phyloP scores from a whole-genome alignment of 2,113 vertebrate genomes.

The Pteruthius melanotis region DNA sequence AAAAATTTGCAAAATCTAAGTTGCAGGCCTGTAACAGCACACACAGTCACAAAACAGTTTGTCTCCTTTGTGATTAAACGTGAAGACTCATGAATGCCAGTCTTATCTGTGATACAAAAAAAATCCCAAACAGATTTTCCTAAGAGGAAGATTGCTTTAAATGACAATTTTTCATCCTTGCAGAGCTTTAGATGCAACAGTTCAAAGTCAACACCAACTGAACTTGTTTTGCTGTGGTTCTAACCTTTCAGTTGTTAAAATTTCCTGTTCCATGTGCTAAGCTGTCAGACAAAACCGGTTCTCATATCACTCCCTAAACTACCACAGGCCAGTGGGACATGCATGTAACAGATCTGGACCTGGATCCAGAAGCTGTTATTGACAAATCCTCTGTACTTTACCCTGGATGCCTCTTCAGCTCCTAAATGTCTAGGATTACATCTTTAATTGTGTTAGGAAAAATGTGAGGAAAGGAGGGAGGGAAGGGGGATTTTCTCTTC shows the following conservation, averaged over 20 bases:
- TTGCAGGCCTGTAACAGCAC: not conserved
- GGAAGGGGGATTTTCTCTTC: not conserved
- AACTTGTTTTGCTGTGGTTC: not conserved
- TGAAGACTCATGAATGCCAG: not conserved
- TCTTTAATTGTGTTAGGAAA: not conserved
- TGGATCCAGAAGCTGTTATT: not conserved
- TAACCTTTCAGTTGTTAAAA: not conserved
- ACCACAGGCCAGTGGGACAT: rapidly evolving
- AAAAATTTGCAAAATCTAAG: not conserved
- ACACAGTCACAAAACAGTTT: not conserved
- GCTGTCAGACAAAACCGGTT: not conserved
- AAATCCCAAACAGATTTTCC: not conserved
- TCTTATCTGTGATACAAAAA: not conserved
- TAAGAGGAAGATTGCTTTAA: not conserved
- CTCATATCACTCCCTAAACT: not conserved
- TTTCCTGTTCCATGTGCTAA: not conserved
- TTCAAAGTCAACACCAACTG: not conserved
- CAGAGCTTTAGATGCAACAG: not conserved
- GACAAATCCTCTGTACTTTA: not conserved
- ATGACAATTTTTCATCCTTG: not conserved
- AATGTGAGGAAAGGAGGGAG: not conserved
- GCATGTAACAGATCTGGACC: not conserved
- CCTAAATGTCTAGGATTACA: not conserved
- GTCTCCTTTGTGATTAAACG: not conserved
- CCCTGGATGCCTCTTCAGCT: not conserved